Evolutionary conservation across 2,888 invertebrate species (phyloP), one percentile per base, ranked within the genome.

Genomic region (Labia minor): DNA sequence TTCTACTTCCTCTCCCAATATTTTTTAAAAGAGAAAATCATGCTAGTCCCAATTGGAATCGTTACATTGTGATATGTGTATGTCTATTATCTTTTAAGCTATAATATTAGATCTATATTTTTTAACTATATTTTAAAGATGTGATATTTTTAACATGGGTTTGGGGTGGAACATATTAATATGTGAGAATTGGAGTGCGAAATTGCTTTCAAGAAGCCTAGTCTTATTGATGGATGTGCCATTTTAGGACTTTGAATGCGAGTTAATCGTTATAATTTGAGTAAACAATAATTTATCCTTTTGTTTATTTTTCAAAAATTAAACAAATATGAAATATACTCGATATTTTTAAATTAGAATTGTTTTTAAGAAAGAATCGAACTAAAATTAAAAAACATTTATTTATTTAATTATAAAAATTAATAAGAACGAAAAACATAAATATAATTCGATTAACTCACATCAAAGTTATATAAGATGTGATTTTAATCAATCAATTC

Each of bases 1-100:
- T 49, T 49, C 49, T n/a, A n/a, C n/a, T 49, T 49, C 49, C 49
- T 49, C 49, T 49, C 49, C 49, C 49, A 14, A 11, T 49, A 49
- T 49, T 49, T 49, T 49, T 49, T 49, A 8, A 49, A 49, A n/a
- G 49, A 16, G n/a, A n/a, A n/a, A n/a, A 49, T 8, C 49, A 49
- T 49, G 49, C 49, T 49, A 49, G 49, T 49, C 49, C 49, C 49
- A 49, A 49, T 49, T 49, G 49, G 49, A 49, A 49, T 16, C 49
- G 49, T 49, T 49, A 49, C 16, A 49, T 49, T 49, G 49, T 49
- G 49, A 49, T 49, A 49, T 49, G 49, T 49, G 49, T 49, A 49
- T 49, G 49, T 49, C 49, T 49, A 49, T 49, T 49, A 49, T 49
- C 49, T 49, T 49, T 49, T 49, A 49, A 49, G 49, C 49, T 49